Conservation (phyloP, 2,888 invertebrate species). For the Chymomyza caudatula region DNA sequence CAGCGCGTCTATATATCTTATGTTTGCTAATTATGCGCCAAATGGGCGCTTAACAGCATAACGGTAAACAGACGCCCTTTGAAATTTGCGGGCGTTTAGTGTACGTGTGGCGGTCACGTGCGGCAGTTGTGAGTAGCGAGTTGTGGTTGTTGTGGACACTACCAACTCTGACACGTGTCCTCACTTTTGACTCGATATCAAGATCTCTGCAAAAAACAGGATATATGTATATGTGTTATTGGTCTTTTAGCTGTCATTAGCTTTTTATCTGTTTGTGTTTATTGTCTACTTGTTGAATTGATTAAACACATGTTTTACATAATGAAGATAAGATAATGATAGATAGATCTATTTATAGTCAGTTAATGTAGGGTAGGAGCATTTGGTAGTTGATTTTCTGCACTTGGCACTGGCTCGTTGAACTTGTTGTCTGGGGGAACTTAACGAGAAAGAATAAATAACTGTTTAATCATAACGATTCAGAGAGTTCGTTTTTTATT, state of each 20-base stretch:
- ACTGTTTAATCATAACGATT: background rate
- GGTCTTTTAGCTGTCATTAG: constrained; percentile 22
- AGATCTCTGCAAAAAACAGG: constrained; percentile 17
- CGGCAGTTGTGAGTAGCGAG: background rate
- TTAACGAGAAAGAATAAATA: background rate
- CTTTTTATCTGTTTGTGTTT: constrained; percentile 26
- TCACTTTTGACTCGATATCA: constrained; percentile 37
- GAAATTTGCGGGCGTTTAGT: constrained; percentile 15
- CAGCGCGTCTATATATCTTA: background rate
- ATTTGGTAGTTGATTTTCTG: background rate
- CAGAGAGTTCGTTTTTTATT: background rate
- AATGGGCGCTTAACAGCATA: constrained; percentile 42
- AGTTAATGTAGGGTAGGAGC: background rate
- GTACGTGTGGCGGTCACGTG: constrained; percentile 71
- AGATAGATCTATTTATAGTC: background rate
- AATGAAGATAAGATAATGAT: constrained; percentile 4
- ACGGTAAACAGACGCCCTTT: constrained; percentile 21
- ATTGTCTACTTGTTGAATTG: constrained; percentile 32
- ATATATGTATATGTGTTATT: constrained; percentile 24
- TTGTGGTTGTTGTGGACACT: constrained; percentile 2
- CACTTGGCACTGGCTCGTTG: background rate
- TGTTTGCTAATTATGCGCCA: constrained; percentile 29
- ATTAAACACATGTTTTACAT: constrained; percentile 63
- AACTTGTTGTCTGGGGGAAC: background rate
- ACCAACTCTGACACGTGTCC: constrained; percentile 44